Base-by-base conservation (phyloP, 2,888 invertebrate genomes). In the Melikaiella ostensackeni region DNA sequence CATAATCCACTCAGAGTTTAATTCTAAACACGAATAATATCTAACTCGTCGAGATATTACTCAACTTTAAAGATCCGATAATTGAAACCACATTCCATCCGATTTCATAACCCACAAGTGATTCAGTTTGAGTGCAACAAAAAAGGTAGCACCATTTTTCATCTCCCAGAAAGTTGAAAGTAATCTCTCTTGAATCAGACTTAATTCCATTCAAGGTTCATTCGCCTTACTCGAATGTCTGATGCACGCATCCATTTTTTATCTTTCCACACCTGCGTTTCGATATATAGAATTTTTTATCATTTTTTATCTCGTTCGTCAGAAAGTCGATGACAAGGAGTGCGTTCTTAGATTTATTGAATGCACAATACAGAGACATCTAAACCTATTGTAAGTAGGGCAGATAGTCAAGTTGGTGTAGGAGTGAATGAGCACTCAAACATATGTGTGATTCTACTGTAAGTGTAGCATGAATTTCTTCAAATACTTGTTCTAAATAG, bases 171-270 rank as follows among this genome's bases (percentile, higher is more conserved):
- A 70, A 70, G 46, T 27, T 46, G 66, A 70, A 70, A 70, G 66
- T 70, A 70, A 70, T 70, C 66, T 46, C 46, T 70, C 42, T 70
- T 70, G 50, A 70, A 70, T 70, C 46, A 30, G 66, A 50, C 66
- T 70, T 70, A 24, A 70, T 70, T 70, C 66, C 46, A 70, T 70
- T 70, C 66, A 70, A 70, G 66, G 66, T 70, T 70, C 46, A 27
- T 70, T 70, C 57, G 66, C 66, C 66, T 70, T 70, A 50, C n/a
- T 21, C 27, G 27, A 70, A 46, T 8, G 46, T 27, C 66, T 70
- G 27, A 27, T 27, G 66, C 46, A 27, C 27, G 66, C 46, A 46
- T 70, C 46, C 19, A 70, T 30, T 70, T 30, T 50, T 35, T 21
- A 64, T 38, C 21, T 24, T 64, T 24, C 8, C 64, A 42, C 57